A percentile compares a stretch with the other conserved stretches of the same genome.
phyloP scores from a whole-genome alignment of 2,797 vertebrate genomes.

The Pempheris klunzingeri region DNA sequence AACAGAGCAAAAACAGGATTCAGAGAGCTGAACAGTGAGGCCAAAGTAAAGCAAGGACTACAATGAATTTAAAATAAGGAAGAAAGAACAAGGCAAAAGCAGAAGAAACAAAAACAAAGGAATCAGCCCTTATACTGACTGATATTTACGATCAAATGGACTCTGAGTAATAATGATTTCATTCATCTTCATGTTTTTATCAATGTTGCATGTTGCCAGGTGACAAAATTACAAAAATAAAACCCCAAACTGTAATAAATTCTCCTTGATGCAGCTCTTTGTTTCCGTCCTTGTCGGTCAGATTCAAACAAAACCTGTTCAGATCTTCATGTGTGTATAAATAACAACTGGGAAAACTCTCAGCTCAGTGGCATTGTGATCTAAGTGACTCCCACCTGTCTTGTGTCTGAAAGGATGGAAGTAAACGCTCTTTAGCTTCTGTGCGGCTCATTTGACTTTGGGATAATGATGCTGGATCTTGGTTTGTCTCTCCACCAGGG shows the following conservation, averaged over 20 bases:
- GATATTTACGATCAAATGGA: no score
- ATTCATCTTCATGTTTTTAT: background rate
- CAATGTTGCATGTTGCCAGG: background rate
- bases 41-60: no score
- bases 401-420: background rate
- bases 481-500: slow-evolving; percentile 80
- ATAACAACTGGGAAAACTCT: background rate
- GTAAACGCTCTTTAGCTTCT: background rate
- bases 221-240: background rate
- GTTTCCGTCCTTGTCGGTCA: no score
- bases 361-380: background rate
- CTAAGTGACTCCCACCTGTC: background rate
- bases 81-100: no score
- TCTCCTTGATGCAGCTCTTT: background rate
- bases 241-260: background rate
- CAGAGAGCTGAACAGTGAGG: no score
- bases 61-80: no score
- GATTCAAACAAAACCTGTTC: background rate
- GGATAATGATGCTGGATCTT: background rate
- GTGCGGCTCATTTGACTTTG: background rate
- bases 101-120: no score
- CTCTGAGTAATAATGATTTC: background rate
- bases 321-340: background rate
- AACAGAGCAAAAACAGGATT: no score
- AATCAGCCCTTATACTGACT: background rate